Evolutionary conservation across 2,797 vertebrate genomes (phyloP).

Genomic region (Salarias fasciatus): DNA sequence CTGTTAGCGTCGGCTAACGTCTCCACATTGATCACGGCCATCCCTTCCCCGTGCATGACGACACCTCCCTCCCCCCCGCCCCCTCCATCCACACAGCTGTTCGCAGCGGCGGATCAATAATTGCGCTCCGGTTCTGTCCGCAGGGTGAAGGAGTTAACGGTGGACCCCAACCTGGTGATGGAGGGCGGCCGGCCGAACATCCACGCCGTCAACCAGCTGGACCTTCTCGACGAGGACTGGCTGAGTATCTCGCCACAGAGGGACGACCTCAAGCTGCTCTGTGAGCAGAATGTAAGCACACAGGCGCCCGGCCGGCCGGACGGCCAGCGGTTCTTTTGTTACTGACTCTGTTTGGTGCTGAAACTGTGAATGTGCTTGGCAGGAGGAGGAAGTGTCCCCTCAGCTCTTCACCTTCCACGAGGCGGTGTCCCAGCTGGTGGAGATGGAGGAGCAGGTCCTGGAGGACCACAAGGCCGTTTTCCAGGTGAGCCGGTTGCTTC

Average conservation of each 20-base stretch:
- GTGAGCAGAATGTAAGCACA: constrained; percentile 95
- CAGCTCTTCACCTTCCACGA: constrained; percentile 97
- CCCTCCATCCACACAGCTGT: neutral
- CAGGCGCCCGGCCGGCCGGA: no score
- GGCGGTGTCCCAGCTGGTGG: constrained; percentile 96
- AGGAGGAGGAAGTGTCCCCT: constrained; percentile 98
- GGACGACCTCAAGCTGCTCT: constrained; percentile 98
- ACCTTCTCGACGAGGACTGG: constrained; percentile 94
- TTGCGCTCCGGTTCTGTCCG: neutral
- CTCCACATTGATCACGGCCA: neutral
- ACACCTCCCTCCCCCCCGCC: constrained; percentile 22
- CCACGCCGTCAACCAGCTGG: constrained; percentile 89
- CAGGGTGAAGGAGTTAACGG: constrained; percentile 96
- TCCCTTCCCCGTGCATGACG: constrained; percentile 49
- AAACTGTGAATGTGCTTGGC: constrained; percentile 29
- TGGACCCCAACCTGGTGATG: constrained; percentile 88
- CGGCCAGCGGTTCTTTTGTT: neutral
- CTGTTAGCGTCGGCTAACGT: constrained; percentile 13
- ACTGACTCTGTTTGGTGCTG: neutral
- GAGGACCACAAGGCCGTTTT: constrained; percentile 97
- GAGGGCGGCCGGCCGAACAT: constrained; percentile 89
- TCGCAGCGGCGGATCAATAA: no score
- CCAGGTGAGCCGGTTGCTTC: no score
- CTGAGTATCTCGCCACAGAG: constrained; percentile 95
- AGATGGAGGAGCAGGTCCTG: constrained; percentile 98